Evolutionary conservation across 2,888 invertebrate genomes (phyloP), one percentile per base, ranked within the genome.

Genomic region (Oxyteleia sp.): DNA sequence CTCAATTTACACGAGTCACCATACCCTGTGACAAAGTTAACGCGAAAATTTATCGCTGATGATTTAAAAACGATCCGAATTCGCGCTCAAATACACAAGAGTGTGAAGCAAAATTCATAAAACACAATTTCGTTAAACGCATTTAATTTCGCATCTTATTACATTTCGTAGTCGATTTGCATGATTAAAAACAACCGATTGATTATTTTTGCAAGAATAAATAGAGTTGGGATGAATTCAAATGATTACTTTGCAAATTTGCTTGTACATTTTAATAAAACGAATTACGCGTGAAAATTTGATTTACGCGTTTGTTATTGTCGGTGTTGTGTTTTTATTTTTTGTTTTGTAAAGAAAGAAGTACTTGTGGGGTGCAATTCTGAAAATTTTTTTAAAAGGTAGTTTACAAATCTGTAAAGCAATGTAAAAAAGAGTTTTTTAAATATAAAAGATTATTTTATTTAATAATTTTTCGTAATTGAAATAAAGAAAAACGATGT

Each of bases 61-160:
- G 81, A 81, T 81, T 81, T 68, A 81, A 81, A 74, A 81, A 81
- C 61, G 51, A 61, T 51, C 51, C 29, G 68, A 59, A 35, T 55
- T 16, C 26, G 61, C 59, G 49, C 69, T 10, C 45, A 8, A n/a
- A 26, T 26, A 18, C 32, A 7, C 35, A 5, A 35, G 11, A 11
- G 45, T 32, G 29, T 32, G 66, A 76, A 59, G 41, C 59, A 53
- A 57, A 47, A 47, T 47, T 20, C 23, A 45, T 18, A 43, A 47
- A 64, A 75, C 13, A 49, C 59, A 66, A 76, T 64, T 41, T 15
- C 49, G 45, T 64, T 64, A 43, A 64, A 41, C 57, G 57, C 47
- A 47, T 63, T 78, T 38, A 29, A 63, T 38, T 69, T 47, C 23
- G 26, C 38, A 63, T 55, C 69, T 69, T 53, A 69, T 55, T 63